phyloP scores from a whole-genome alignment of 2,888 invertebrate genomes.

The Calameuta idolon region DNA sequence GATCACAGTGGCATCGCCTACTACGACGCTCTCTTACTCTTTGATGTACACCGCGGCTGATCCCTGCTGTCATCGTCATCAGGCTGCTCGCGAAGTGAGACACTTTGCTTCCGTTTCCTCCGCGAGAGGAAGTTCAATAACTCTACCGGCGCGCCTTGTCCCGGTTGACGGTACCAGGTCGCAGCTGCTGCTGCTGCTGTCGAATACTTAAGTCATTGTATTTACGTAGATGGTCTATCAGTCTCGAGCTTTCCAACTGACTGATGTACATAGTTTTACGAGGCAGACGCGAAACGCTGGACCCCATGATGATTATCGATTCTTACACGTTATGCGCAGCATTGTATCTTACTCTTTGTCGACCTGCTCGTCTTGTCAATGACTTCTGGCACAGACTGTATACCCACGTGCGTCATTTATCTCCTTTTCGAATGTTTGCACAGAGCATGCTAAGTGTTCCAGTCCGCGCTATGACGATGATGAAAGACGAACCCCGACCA shows the following conservation, averaged over 20 bases:
- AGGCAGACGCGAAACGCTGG: neutral
- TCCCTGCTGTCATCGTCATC: too few relatives aligned
- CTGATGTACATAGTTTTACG: neutral
- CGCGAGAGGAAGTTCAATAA: too few relatives aligned
- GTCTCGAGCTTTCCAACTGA: neutral
- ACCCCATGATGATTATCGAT: neutral
- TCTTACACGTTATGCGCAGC: neutral
- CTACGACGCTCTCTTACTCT: too few relatives aligned
- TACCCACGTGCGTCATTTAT: neutral
- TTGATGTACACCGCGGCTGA: too few relatives aligned
- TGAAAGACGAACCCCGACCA: neutral
- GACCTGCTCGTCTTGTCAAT: neutral
- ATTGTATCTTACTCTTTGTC: neutral
- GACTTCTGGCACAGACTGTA: neutral
- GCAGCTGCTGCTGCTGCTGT: neutral
- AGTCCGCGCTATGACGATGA: neutral
- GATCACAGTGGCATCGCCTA: neutral
- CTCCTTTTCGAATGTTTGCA: neutral
- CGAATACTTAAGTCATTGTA: neutral
- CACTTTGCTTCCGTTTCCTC: too few relatives aligned
- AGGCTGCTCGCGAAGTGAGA: too few relatives aligned
- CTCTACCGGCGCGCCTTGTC: too few relatives aligned
- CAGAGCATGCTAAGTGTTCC: neutral
- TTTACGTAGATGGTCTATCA: neutral
- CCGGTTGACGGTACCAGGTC: too few relatives aligned